phyloP scores from a whole-genome alignment of 1,140 invertebrate species.

The Ladona fulva region DNA sequence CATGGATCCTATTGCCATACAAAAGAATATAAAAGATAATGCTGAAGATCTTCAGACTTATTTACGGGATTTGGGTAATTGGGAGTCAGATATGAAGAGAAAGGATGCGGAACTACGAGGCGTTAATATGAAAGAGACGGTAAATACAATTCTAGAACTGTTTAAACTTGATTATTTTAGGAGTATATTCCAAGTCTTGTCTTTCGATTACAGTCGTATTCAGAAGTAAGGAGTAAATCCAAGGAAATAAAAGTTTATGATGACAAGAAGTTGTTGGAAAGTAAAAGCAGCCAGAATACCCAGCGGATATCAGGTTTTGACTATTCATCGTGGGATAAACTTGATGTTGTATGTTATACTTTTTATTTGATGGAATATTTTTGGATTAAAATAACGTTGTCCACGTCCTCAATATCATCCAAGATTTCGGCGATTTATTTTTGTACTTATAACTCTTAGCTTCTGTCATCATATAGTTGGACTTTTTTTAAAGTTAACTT shows the following conservation, averaged over 20 bases:
- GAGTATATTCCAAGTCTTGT: no score
- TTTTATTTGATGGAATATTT: background rate
- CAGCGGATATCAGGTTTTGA: slow-evolving; percentile 46
- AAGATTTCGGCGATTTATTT: no score
- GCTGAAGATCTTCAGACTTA: slow-evolving; percentile 60
- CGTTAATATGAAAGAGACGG: slow-evolving; percentile 23
- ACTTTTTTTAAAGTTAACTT: no score
- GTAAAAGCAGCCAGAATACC: slow-evolving; percentile 28
- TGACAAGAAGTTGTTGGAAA: slow-evolving; percentile 26
- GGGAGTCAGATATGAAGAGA: slow-evolving; percentile 74
- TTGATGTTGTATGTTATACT: slow-evolving; percentile 57
- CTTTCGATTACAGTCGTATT: no score
- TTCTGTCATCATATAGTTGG: no score
- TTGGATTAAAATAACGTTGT: background rate
- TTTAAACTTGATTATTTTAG: no score
- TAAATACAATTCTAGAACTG: slow-evolving; percentile 17
- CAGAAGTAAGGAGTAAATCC: slow-evolving; percentile 17
- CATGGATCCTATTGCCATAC: slow-evolving; percentile 46
- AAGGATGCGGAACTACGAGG: slow-evolving; percentile 55
- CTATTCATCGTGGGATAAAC: slow-evolving; percentile 49
- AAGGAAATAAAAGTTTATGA: slow-evolving; percentile 31
- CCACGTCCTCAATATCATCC: no score
- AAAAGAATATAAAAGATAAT: slow-evolving; percentile 63
- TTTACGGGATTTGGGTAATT: slow-evolving; percentile 65
- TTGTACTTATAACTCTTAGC: no score